phyloP scores from a whole-genome alignment of 2,113 vertebrate species.

The Lathamus discolor region DNA sequence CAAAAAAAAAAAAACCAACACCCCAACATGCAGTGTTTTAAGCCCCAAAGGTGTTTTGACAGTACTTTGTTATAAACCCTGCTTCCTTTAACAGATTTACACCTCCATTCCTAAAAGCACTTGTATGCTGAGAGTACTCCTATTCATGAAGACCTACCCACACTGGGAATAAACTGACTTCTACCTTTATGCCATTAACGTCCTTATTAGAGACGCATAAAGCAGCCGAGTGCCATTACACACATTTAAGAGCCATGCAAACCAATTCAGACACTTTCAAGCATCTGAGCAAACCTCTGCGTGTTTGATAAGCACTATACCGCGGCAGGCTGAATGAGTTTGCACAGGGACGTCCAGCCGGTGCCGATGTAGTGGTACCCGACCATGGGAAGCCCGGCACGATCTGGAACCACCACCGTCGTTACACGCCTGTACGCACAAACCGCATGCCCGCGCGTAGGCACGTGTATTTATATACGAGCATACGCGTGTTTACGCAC shows the following conservation, averaged over 20 bases:
- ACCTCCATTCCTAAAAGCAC: background rate
- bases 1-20: background rate
- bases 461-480: accelerated
- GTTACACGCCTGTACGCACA: background rate
- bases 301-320: background rate
- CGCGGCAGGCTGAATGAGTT: background rate
- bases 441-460: accelerated
- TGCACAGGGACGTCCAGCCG: no score
- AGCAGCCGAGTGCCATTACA: background rate
- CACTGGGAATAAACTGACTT: background rate
- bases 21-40: background rate
- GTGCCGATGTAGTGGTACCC: background rate
- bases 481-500: accelerated
- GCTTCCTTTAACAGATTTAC: background rate
- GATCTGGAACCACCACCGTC: background rate
- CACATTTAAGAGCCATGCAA: background rate
- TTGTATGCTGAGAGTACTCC: background rate
- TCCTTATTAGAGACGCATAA: accelerated
- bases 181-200: background rate
- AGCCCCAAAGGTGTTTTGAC: background rate
- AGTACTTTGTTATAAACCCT: background rate
- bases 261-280: background rate
- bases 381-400: background rate
- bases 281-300: accelerated
- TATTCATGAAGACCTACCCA: accelerated